phyloP scores from a whole-genome alignment of 2,797 vertebrate species.

The Argya squamiceps region DNA sequence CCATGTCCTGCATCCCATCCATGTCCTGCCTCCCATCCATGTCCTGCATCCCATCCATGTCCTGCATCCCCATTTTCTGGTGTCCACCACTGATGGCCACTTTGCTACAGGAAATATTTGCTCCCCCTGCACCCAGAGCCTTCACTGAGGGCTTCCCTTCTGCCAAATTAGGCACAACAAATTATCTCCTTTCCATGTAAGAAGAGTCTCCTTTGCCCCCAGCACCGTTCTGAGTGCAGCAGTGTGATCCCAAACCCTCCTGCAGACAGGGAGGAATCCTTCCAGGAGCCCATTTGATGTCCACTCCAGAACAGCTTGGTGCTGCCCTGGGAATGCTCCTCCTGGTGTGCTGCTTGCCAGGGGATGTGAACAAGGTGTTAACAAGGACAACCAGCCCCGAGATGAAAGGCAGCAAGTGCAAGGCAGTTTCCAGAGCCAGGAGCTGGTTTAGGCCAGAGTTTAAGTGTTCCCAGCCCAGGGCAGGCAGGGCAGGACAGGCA shows the following conservation, averaged over 20 bases:
- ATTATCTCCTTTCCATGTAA: background rate
- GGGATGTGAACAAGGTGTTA: background rate
- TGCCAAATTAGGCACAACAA: background rate
- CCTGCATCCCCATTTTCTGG: background rate
- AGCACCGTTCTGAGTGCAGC: background rate
- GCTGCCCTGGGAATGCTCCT: background rate
- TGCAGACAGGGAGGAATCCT: background rate
- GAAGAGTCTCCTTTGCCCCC: background rate
- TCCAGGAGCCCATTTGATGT: background rate
- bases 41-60: accelerated
- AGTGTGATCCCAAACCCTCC: background rate
- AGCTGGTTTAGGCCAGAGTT: background rate
- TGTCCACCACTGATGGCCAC: background rate
- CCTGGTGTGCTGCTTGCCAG: background rate
- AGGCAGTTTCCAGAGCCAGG: background rate
- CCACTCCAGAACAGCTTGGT: background rate
- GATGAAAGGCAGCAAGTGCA: background rate
- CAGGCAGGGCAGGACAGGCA: background rate
- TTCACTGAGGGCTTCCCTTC: background rate
- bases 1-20: background rate
- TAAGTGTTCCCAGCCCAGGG: background rate
- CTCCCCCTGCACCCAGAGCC: background rate
- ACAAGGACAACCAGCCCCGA: background rate
- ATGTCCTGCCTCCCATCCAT: background rate
- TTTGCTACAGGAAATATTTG: background rate